Evolutionary conservation across 2,113 vertebrate genomes (phyloP), one percentile per base, ranked within the genome.

Genomic region (Amphilophus citrinellus): DNA sequence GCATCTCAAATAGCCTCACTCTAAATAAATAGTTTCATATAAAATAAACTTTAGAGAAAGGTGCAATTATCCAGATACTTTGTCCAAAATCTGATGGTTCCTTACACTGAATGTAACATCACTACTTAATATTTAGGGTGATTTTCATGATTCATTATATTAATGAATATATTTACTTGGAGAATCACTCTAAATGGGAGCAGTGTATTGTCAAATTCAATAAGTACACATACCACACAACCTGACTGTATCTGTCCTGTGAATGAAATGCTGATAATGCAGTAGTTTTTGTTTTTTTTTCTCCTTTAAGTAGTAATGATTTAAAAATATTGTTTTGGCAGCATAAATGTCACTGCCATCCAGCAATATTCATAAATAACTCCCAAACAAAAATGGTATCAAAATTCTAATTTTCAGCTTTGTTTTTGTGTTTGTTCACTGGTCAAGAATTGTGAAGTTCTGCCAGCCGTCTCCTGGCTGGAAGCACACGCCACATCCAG

Each of bases 1-100:
- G 61, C 89, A 91, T 83, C 42, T 56, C 61, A 77, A 86, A 91
- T 59, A 80, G 79, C 57, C 80, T 77, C 60, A 65, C 77, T 85
- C 50, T 63, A 84, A 92, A 92, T 92, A 92, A 94, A 95, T 95
- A 94, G 85, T 84, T 94, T 87, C 80, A 88, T 85, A 77, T 18
- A 78, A 82, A 71, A 85, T 73, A 87, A 53, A 17, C 44, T 53
- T 20, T 7, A 71, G 44, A 53, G 44, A 73, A 53, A 17, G 44
- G 24, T 71, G 44, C 17, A 2, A 30, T 71, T 53, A 53, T 53
- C 66, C 10, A 13, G 24, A 87, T 24, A 2, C 15, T 27, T 57
- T n/a, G 42, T 78, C 24, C 17, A 30, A 73, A 73, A 59, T 77
- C 60, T n/a, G 75, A 47, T 37, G 13, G 42, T 24, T 81, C 50